Conservation (phyloP, 2,888 invertebrate species). For the Sphinx pinastri region DNA sequence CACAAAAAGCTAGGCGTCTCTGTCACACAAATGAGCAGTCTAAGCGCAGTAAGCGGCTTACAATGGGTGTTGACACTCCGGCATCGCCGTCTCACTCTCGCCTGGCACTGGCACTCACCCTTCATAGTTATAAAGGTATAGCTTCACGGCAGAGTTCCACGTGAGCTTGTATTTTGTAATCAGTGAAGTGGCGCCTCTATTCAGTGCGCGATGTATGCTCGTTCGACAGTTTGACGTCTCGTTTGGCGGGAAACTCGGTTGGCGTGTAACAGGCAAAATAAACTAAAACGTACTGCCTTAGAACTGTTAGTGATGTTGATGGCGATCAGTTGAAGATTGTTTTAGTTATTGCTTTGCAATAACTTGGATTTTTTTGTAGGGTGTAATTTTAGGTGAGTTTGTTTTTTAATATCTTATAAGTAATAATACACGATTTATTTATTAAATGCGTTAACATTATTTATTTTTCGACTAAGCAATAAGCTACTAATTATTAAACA, state of each 20-base stretch:
- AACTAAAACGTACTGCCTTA: conserved; percentile 47
- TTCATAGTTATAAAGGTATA: conserved; percentile 77
- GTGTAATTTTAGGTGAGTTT: conserved; percentile 67
- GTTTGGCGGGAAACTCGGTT: conserved; percentile 74
- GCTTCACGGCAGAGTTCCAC: conserved; percentile 71
- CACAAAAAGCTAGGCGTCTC: conserved; percentile 69
- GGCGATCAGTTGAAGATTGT: conserved; percentile 68
- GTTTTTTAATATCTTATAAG: background rate
- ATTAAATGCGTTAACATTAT: background rate
- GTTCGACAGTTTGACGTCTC: conserved; percentile 80
- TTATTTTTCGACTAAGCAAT: too few relatives aligned
- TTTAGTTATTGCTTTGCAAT: conserved; percentile 78
- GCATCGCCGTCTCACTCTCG: conserved; percentile 62
- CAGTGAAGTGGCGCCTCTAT: conserved; percentile 81
- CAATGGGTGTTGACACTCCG: conserved; percentile 73
- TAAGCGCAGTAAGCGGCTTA: conserved; percentile 78
- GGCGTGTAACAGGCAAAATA: conserved; percentile 51
- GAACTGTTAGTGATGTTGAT: conserved; percentile 70
- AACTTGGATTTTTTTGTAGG: conserved; percentile 74
- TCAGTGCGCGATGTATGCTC: conserved; percentile 75
- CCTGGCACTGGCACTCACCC: conserved; percentile 57
- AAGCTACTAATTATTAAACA: too few relatives aligned
- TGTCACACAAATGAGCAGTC: conserved; percentile 79
- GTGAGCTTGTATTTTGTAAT: conserved; percentile 82
- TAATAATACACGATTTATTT: background rate